Evolutionary conservation across 2,888 invertebrate species (phyloP), one percentile per base, ranked within the genome.

Genomic region (Dicyrtomina minuta): DNA sequence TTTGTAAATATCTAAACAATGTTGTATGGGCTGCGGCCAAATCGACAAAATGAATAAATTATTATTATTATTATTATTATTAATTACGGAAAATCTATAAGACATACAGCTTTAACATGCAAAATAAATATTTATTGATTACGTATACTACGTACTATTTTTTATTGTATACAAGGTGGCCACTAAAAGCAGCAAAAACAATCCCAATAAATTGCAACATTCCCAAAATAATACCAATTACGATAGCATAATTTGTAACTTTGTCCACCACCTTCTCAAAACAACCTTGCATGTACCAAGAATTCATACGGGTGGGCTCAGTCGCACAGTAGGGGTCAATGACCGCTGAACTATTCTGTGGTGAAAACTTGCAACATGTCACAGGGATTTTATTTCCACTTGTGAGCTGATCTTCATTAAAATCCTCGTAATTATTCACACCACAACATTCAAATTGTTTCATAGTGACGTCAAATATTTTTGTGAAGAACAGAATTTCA

Each of bases 361-460:
- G 17, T 33, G 15, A 15, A 8, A 39, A 49, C 33, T 59, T 66
- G n/a, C 69, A 69, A 26, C 69, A 69, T 33, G 44, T n/a, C 46
- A 22, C n/a, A 10, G 70, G 70, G 20, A 70, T 41, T 26, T 43
- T 6, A n/a, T 43, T 10, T 8, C 24, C 44, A 17, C 15, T 4
- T 3, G 24, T 13, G n/a, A 58, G 8, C 20, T 44, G 58, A n/a
- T 53, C 64, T 20, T 3, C 27, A n/a, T n/a, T 39, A 24, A 70
- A 70, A 55, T 70, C 70, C 39, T 39, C 39, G n/a, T 60, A 66
- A 26, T 70, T 51, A 26, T 64, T 66, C 12, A 74, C 68, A 24
- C 72, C 73, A 46, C 73, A 74, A 33, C 73, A 74, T 26, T 60
- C 39, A 44, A 67, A 49, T 2, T 62, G 44, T 15, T 61, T 58